These are phyloP conservation scores for Zaprionus camerounensis DNA, from an alignment of 1,140 invertebrate genomes.

Conservation along the genomic window DNA sequence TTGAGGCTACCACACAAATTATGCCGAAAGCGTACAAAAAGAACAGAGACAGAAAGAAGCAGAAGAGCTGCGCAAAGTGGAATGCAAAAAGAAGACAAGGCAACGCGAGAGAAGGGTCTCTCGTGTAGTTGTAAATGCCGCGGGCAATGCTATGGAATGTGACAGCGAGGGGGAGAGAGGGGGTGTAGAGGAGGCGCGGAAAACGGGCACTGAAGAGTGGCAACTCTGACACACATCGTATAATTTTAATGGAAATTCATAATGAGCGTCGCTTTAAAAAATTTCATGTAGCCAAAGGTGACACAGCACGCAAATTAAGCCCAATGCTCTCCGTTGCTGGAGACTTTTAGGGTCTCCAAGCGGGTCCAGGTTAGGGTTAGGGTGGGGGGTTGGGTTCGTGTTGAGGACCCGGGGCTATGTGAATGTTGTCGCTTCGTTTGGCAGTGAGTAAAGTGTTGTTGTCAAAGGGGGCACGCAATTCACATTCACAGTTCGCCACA, in stretches of 20 bases:
- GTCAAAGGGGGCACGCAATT: conserved; percentile 50
- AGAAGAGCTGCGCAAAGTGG: conserved; percentile 18
- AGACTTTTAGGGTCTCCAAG: neutral
- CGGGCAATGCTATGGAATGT: neutral
- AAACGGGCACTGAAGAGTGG: neutral
- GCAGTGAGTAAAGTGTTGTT: conserved; percentile 58
- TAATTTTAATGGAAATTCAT: conserved; percentile 82
- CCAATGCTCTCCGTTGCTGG: conserved; percentile 11
- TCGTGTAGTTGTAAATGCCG: neutral
- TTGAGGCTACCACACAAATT: conserved; percentile 77
- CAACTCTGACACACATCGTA: conserved; percentile 53
- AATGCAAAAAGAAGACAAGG: conserved; percentile 15
- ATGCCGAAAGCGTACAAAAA: conserved; percentile 49
- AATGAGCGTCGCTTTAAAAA: conserved; percentile 75
- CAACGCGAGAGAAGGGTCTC: neutral
- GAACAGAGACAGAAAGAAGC: conserved; percentile 30
- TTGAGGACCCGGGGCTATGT: conserved; percentile 55
- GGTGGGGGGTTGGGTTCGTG: neutral
- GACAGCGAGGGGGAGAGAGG: neutral
- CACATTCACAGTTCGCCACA: conserved; percentile 41
- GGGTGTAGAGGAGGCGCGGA: neutral
- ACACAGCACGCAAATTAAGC: conserved; percentile 68
- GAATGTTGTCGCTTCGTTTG: conserved; percentile 74
- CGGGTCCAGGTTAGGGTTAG: conserved; percentile 2
- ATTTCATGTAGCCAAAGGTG: conserved; percentile 62